Base-by-base conservation (phyloP, 2,797 vertebrate genomes). In the Leptoclinus maculatus region DNA sequence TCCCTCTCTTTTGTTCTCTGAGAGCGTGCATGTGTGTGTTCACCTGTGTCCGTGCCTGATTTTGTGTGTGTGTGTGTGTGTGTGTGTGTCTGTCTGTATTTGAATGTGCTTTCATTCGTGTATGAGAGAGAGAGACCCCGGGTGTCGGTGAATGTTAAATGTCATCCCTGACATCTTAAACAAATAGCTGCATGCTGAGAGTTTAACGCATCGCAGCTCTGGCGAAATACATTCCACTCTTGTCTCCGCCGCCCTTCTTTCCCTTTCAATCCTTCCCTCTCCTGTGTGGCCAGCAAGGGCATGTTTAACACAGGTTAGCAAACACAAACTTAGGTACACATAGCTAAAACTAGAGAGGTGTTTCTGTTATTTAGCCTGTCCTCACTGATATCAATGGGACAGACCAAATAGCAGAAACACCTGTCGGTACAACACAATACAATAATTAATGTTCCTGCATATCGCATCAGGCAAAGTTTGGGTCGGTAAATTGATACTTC, bases 91-190 rank as follows among this genome's bases (percentile, higher is more conserved):
- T 38, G 10, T 41, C 0, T 12, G 49, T 39, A 4, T 54, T 38
- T 67, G 16, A 53, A 19, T 68, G 66, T 54, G 36, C 65, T 23
- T 51, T 36, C 21, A 51, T 13, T 39, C 1, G 16, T 56, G 66
- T 56, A 63, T 51, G 25, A 11, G 23, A 71, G 54, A 63, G n/a
- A 81, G 62, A 51, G 71, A 86, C 53, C 58, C 62, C 49, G 49
- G 73, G 76, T 84, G 71, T 78, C 6, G 11, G 59, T 73, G 58
- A 63, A 45, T 78, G 79, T 78, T 85, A 86, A 90, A 92, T 92
- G 91, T 91, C 90, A 93, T 79, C 80, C 16, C 64, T 89, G 89
- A 89, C 88, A 90, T 73, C 79, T 86, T 83, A 87, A 91, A 90
- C 82, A 89, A 92, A 90, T 88, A 86, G 82, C 83, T 67, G 79